Evolutionary conservation across 2,888 invertebrate genomes (phyloP).

Genomic region (Dromius quadrimaculatus): DNA sequence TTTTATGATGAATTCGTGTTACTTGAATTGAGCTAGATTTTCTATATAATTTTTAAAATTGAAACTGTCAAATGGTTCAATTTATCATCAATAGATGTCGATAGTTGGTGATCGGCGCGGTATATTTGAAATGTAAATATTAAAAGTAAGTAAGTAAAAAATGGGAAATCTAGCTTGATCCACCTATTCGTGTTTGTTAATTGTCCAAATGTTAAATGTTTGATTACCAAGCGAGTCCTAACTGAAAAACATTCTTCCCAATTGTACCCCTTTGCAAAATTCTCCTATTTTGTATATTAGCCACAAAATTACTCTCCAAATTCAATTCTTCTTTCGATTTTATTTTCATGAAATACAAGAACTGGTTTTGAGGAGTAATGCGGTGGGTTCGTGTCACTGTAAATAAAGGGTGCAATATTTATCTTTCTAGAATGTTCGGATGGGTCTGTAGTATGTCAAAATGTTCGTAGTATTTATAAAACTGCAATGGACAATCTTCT

Average conservation of each 20-base stretch:
- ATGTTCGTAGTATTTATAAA: constrained; percentile 33
- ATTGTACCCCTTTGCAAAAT: constrained; percentile 24
- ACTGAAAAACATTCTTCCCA: constrained; percentile 41
- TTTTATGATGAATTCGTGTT: too few species aligned
- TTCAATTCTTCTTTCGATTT: neutral
- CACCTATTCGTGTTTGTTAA: constrained; percentile 39
- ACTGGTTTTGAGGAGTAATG: neutral
- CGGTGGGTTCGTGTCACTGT: neutral
- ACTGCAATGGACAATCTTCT: constrained; percentile 48
- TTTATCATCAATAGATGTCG: too few species aligned
- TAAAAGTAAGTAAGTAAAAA: too few species aligned
- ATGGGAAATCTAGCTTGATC: too few species aligned
- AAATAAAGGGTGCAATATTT: constrained; percentile 32
- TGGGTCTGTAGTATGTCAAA: constrained; percentile 37
- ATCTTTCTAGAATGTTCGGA: constrained; percentile 33
- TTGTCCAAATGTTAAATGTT: constrained; percentile 33
- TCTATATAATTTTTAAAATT: too few species aligned
- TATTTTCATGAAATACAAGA: constrained; percentile 2
- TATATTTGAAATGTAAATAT: too few species aligned
- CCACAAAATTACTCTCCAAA: neutral
- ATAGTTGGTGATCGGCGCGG: too few species aligned
- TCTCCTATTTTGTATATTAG: neutral
- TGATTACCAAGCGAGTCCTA: constrained; percentile 28
- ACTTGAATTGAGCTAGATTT: too few species aligned
- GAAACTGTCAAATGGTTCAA: too few species aligned